Base-by-base conservation (phyloP, 2,888 invertebrate species). In the Oxystoma pomonae region DNA sequence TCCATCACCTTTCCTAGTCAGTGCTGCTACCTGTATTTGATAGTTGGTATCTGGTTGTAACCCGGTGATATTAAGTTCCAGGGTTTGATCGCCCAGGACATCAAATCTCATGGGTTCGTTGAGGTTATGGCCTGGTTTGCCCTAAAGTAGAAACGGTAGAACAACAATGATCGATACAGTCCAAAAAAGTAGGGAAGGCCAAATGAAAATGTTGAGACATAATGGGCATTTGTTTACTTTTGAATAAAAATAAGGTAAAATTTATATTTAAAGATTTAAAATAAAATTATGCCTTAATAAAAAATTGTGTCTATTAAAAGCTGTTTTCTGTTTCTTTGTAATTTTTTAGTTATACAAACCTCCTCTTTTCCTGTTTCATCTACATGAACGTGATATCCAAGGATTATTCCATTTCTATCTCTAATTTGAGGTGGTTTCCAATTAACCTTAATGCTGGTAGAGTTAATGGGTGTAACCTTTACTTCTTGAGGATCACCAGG, bases 401-500 rank as follows among this genome's bases (percentile, higher is more conserved):
- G 87, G 71, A 99, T 96, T 70, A 97, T 91, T 57, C 98, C 98
- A 78, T 98, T 96, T 68, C 93, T 89, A 74, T 97, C 96, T 75
- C 93, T 92, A 71, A 91, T 90, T 65, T 87, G 85, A 0, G 98
- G 99, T 5, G 95, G 92, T 76, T 94, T 91, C 99, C 99, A 99
- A 67, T 90, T 88, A 59, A 98, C 95, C 79, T 90, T 90, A 71
- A 98, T 90, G 50, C 96, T 89, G n/a, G 98, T 97, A 1, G 98
- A 98, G 84, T 98, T 98, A 77, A 98, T 85, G 19, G 94, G 87
- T 66, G 86, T 87, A 55, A 91, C 92, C 81, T 90, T 90, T 68
- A 99, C 95, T 76, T 94, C 92, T 81, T 93, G 92, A 57, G 98
- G 98, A 82, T 96, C 93, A 70, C 97, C 97, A 73, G 98, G 98